These are phyloP conservation scores for Leptodactylus fallax DNA, from an alignment of 2,797 vertebrate species.

Conservation along the genomic window DNA sequence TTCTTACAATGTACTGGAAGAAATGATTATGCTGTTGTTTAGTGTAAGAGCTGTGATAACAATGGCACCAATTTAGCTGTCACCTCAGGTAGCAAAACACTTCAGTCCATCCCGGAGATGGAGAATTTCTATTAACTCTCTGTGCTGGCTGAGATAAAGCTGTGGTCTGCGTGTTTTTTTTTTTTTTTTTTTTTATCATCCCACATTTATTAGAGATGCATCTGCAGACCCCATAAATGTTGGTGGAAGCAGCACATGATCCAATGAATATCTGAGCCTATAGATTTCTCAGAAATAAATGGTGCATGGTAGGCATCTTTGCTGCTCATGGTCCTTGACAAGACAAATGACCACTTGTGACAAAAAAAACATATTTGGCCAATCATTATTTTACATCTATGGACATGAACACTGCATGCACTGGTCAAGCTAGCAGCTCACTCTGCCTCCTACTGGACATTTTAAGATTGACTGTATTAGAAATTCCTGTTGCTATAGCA, in stretches of 20 bases:
- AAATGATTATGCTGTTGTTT: conserved; percentile 11
- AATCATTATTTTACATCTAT: background rate
- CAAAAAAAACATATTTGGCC: background rate
- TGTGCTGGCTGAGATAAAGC: background rate
- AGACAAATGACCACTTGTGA: background rate
- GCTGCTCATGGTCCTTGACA: background rate
- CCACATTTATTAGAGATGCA: background rate
- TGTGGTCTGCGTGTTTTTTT: background rate
- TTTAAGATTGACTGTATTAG: background rate
- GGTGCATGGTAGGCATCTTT: background rate
- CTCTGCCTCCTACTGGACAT: background rate
- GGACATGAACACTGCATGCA: background rate
- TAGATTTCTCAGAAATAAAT: background rate
- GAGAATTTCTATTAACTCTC: background rate
- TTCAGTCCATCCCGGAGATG: background rate
- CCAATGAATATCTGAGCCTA: background rate
- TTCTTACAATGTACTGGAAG: background rate
- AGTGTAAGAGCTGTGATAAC: background rate
- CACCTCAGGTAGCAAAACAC: background rate
- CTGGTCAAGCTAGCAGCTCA: background rate
- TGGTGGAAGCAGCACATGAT: background rate
- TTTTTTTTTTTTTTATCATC: background rate
- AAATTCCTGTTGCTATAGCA: background rate
- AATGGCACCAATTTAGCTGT: background rate
- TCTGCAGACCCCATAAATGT: background rate